These are phyloP conservation scores for Sympetrum striolatum DNA, from an alignment of 2,888 invertebrate genomes.

Conservation along the genomic window DNA sequence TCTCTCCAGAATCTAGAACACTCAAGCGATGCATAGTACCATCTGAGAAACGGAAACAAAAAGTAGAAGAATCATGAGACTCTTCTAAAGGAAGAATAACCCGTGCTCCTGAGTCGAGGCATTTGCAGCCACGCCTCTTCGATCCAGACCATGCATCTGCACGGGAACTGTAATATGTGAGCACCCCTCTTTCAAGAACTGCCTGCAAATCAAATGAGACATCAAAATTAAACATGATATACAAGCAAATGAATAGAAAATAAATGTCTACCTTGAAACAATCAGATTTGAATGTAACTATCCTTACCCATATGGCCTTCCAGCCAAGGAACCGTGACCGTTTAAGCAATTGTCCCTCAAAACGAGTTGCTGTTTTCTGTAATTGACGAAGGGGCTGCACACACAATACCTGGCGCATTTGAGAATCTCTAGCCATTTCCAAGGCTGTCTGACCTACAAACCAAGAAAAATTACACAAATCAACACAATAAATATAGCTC, in stretches of 20 bases:
- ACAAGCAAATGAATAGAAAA: background rate
- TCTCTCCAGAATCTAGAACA: conserved; percentile 57
- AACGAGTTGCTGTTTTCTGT: conserved; percentile 66
- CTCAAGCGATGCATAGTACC: conserved; percentile 66
- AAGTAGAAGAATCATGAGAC: conserved; percentile 60
- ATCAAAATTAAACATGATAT: background rate
- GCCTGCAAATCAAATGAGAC: conserved; percentile 58
- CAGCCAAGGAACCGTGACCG: conserved; percentile 70
- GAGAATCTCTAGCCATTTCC: conserved; percentile 67
- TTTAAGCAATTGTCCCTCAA: conserved; percentile 71
- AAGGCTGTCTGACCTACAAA: conserved; percentile 68
- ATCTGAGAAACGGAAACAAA: conserved; percentile 65
- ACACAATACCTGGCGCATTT: conserved; percentile 70
- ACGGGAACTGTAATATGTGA: conserved; percentile 67
- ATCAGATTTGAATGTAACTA: background rate
- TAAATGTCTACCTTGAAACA: background rate
- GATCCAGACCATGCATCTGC: conserved; percentile 69
- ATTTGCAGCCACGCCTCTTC: conserved; percentile 67
- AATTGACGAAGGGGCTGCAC: conserved; percentile 69
- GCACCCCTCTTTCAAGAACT: conserved; percentile 71
- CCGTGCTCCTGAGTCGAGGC: conserved; percentile 67
- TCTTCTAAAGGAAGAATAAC: conserved; percentile 58
- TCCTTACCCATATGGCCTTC: conserved; percentile 68
- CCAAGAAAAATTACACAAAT: conserved; percentile 22
- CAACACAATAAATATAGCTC: background rate